Percentiles rank a stretch among this genome's conserved stretches.
These are phyloP conservation scores for Tipula confusa DNA, from an alignment of 2,888 invertebrate species.

Conservation along the genomic window DNA sequence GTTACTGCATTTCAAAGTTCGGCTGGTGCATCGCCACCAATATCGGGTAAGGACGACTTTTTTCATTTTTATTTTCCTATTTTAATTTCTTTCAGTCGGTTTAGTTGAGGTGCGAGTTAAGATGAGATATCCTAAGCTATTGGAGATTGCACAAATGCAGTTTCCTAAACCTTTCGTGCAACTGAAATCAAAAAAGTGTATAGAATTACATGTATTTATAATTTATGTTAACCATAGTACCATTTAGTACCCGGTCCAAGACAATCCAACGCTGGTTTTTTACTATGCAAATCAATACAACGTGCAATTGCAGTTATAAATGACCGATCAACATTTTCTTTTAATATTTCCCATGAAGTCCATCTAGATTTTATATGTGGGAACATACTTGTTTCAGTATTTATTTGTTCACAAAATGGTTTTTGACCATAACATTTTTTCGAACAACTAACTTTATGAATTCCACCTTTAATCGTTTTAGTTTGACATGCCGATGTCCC, in stretches of 20 bases:
- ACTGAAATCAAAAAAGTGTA: constrained; percentile 39
- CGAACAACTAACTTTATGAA: constrained; percentile 47
- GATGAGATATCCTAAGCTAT: constrained; percentile 33
- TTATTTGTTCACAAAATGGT: constrained; percentile 41
- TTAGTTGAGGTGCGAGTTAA: background rate
- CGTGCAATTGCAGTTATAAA: background rate
- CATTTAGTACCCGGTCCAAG: constrained; percentile 49
- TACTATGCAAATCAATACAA: constrained; percentile 40
- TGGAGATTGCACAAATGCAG: constrained; percentile 41
- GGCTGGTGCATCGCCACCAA: constrained; percentile 27
- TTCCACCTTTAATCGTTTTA: constrained; percentile 41
- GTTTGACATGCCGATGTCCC: constrained; percentile 45
- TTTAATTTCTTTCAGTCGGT: background rate
- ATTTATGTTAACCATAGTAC: constrained; percentile 34
- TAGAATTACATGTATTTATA: background rate
- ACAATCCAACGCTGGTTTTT: constrained; percentile 44
- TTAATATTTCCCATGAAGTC: background rate
- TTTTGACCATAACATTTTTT: constrained; percentile 44
- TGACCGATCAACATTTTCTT: background rate
- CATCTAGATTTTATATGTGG: background rate
- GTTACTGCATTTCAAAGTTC: constrained; percentile 36
- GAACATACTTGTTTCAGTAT: background rate
- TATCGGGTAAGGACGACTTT: background rate
- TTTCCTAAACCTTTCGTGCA: constrained; percentile 40
- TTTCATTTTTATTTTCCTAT: too few species aligned